phyloP scores from a whole-genome alignment of 2,888 invertebrate genomes.

The Auanema sp. region DNA sequence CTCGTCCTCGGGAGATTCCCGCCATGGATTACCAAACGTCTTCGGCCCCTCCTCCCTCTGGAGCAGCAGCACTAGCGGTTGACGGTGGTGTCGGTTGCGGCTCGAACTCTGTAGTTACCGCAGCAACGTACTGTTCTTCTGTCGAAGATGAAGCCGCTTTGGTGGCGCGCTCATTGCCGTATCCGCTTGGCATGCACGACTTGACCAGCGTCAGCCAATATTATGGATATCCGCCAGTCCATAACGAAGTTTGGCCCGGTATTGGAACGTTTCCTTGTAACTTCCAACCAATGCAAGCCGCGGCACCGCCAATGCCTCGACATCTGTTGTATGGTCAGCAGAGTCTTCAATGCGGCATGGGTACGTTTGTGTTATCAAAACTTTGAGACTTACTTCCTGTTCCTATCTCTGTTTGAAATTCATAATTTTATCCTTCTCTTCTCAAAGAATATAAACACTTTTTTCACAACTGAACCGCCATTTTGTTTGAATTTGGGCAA shows the following conservation, averaged over 20 bases:
- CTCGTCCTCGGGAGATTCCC: conserved; percentile 25
- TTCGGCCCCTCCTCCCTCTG: conserved; percentile 23
- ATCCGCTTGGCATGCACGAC: conserved; percentile 20
- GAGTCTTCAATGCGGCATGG: conserved; percentile 8
- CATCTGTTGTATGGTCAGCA: conserved; percentile 9
- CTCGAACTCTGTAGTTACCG: conserved; percentile 1
- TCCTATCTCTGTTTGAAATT: too few relatives aligned
- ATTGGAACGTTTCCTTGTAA: conserved; percentile 13
- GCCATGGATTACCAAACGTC: conserved; percentile 28
- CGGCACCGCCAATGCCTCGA: conserved; percentile 2
- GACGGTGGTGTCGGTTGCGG: conserved; percentile 1
- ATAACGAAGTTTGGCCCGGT: conserved; percentile 16
- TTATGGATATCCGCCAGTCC: conserved; percentile 12
- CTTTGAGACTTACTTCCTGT: background rate
- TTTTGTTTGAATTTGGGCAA: too few relatives aligned
- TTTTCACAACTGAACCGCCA: too few relatives aligned
- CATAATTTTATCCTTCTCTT: background rate
- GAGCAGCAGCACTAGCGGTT: background rate
- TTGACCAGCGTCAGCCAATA: conserved; percentile 5
- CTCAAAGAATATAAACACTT: background rate
- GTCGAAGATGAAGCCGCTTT: conserved; percentile 9
- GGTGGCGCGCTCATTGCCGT: conserved; percentile 15
- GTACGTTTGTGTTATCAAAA: background rate
- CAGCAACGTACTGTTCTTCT: conserved; percentile 7
- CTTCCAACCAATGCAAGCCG: conserved; percentile 12